Percentiles rank a stretch among this genome's conserved stretches.
Conservation (phyloP, 2,797 vertebrate species). For the Smutsia temminckii region DNA sequence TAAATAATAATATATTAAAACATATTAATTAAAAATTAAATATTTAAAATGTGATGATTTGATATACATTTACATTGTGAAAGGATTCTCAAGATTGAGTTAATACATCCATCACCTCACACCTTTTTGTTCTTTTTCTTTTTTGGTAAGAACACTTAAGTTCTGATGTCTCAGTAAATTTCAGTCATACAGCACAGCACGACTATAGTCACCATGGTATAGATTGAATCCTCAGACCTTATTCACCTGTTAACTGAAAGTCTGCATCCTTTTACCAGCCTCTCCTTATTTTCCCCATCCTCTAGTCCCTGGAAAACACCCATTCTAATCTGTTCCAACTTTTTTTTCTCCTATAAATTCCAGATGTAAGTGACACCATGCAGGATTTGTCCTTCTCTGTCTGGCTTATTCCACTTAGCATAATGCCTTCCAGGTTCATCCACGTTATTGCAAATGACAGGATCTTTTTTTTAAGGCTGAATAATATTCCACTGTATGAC, state of each 20-base stretch:
- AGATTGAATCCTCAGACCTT: neutral
- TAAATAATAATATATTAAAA: neutral
- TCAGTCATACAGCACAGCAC: neutral
- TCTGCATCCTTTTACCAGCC: neutral
- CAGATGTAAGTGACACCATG: neutral
- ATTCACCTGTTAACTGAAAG: neutral
- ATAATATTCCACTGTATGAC: neutral
- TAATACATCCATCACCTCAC: neutral
- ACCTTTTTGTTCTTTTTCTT: neutral
- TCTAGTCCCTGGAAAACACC: neutral
- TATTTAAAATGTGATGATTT: neutral
- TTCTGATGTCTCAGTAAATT: neutral
- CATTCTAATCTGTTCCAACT: neutral
- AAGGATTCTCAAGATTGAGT: neutral
- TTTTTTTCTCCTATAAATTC: neutral
- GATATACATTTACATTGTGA: neutral
- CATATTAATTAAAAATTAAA: neutral
- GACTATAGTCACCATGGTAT: neutral
- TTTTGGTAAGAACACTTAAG: neutral
- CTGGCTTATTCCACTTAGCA: neutral
- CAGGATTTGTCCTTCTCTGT: neutral
- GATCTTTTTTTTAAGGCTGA: neutral
- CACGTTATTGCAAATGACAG: neutral
- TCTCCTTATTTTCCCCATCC: neutral
- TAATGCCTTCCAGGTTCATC: neutral